phyloP scores from a whole-genome alignment of 2,113 vertebrate species.

The Chionis minor region DNA sequence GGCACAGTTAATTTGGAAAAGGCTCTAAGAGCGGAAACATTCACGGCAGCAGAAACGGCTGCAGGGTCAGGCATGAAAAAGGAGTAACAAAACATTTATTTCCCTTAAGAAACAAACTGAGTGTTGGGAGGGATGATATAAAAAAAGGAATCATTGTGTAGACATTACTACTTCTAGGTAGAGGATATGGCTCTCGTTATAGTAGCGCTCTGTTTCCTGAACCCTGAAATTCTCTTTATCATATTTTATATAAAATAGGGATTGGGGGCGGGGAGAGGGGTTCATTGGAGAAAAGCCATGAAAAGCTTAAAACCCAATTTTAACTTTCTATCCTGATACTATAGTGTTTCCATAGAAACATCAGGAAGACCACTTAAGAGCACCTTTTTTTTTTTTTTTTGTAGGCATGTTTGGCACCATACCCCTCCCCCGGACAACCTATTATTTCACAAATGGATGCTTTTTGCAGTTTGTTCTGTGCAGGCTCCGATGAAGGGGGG shows the following conservation, averaged over 20 bases:
- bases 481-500: constrained; percentile 7
- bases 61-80: neutral
- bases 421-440: constrained; percentile 50
- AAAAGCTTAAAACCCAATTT: constrained; percentile 44
- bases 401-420: constrained; percentile 34
- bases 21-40: accelerated
- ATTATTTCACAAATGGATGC: constrained; percentile 52
- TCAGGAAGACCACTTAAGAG: constrained; percentile 59
- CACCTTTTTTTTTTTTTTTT: constrained; percentile 18
- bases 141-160: neutral
- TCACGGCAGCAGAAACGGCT: accelerated
- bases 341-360: constrained; percentile 73
- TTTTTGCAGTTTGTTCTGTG: constrained; percentile 38
- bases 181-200: accelerated
- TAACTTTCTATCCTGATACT: constrained; percentile 61
- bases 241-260: neutral
- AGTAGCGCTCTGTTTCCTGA: accelerated
- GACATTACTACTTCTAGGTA: neutral
- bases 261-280: neutral
- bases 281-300: neutral
- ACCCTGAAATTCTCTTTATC: constrained; percentile 13
- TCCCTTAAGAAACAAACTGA: neutral
- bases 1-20: neutral
- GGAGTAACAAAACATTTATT: neutral
- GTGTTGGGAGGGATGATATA: accelerated